phyloP scores from a whole-genome alignment of 2,888 invertebrate species.

The Bhutanitis thaidina region DNA sequence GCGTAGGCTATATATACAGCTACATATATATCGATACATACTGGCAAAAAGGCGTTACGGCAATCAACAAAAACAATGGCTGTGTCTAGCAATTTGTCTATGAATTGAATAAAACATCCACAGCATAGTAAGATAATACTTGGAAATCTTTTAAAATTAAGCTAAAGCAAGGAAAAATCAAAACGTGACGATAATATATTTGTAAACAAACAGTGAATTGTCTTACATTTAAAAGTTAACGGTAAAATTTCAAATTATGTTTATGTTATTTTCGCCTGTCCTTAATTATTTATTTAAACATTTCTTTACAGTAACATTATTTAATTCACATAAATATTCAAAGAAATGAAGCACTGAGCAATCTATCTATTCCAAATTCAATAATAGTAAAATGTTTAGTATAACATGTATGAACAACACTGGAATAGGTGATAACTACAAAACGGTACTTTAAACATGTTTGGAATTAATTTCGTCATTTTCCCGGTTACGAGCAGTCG shows the following conservation, averaged over 20 bases:
- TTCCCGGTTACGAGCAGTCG: neutral
- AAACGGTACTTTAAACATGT: conserved; percentile 17
- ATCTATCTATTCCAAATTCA: neutral
- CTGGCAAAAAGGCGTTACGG: neutral
- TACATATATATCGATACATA: neutral
- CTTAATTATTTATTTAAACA: no score
- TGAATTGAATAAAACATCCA: neutral
- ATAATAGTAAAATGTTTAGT: no score
- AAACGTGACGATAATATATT: no score
- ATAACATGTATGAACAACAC: neutral
- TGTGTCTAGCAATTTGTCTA: neutral
- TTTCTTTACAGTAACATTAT: no score
- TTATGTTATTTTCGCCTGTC: no score
- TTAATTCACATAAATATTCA: no score
- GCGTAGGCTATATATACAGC: neutral
- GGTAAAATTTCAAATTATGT: no score
- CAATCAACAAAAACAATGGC: neutral
- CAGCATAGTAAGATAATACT: neutral
- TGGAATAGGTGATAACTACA: conserved; percentile 9
- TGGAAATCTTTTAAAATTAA: no score
- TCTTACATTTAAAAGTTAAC: no score
- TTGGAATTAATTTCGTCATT: conserved; percentile 20
- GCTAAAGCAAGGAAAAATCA: no score
- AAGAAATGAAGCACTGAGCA: no score
- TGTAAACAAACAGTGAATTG: no score